A percentile compares a stretch with the other conserved stretches of the same genome.
These are phyloP conservation scores for Antigone vipio DNA, from an alignment of 2,113 vertebrate species.

Conservation along the genomic window DNA sequence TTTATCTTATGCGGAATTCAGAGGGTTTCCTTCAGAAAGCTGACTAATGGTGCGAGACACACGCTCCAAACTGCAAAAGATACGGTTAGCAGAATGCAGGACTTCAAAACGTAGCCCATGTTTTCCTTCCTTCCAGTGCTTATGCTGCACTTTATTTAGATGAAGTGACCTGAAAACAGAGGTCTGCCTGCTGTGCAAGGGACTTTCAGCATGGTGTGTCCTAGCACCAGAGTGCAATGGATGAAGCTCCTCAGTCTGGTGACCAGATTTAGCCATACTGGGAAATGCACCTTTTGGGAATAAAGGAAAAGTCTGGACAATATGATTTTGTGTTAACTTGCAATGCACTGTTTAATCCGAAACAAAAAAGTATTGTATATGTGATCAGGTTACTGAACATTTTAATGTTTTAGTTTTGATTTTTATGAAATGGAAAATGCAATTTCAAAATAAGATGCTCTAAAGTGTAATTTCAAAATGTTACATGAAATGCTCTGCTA, in stretches of 20 bases:
- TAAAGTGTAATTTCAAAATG: neutral
- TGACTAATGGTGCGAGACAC: neutral
- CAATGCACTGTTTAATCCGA: neutral
- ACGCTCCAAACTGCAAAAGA: neutral
- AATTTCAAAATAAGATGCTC: neutral
- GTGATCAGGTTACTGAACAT: neutral
- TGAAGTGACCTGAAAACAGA: neutral
- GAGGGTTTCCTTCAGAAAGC: neutral
- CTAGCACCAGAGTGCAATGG: rapidly evolving
- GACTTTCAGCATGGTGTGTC: neutral
- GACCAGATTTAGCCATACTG: neutral
- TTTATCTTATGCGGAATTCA: neutral
- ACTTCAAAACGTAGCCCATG: neutral
- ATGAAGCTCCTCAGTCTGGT: neutral
- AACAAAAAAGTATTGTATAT: neutral
- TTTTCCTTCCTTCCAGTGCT: neutral
- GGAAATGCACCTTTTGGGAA: neutral
- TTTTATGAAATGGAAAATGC: neutral
- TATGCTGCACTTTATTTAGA: neutral
- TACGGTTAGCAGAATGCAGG: neutral
- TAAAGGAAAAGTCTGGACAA: neutral
- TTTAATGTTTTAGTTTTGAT: neutral
- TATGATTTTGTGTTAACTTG: neutral
- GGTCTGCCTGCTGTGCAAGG: neutral
- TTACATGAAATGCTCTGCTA: neutral